Percentiles rank a stretch among this genome's conserved stretches.
phyloP scores from a whole-genome alignment of 2,113 vertebrate species.

The Nycticorax nycticorax region DNA sequence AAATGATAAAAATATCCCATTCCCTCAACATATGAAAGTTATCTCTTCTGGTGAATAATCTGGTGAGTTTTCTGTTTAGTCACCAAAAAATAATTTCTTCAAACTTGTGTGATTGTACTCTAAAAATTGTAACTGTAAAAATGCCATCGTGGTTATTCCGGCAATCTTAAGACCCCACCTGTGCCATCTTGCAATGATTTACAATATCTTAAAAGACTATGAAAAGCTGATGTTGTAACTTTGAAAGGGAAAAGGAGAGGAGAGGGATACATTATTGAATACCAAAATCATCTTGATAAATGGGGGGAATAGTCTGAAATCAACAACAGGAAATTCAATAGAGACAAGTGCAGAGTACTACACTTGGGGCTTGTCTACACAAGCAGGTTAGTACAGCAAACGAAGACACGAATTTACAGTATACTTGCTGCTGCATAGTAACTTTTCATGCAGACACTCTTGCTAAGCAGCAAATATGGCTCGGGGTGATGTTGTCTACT shows the following conservation, averaged over 20 bases:
- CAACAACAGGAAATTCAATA: not conserved
- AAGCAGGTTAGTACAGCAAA: not conserved
- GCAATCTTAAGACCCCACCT: not conserved
- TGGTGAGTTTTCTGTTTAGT: not conserved
- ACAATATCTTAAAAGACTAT: not conserved
- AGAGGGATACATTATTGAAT: not conserved
- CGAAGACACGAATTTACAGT: not conserved
- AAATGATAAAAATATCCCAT: not conserved
- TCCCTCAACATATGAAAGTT: not conserved
- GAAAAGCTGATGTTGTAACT: not conserved
- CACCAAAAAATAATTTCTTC: not conserved
- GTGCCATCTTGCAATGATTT: not conserved
- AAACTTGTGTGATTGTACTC: not conserved
- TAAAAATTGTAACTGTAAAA: not conserved
- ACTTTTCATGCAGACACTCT: not conserved
- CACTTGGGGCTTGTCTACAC: not conserved
- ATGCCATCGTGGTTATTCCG: not conserved
- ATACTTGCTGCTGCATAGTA: not conserved
- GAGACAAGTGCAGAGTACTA: not conserved
- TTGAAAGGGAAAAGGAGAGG: not conserved
- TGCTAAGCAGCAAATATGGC: not conserved
- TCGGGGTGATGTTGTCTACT: not conserved
- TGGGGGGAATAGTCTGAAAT: not conserved
- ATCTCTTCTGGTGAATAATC: not conserved
- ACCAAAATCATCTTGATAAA: conserved; percentile 9